Base-by-base conservation (phyloP, 2,113 vertebrate genomes). In the Lipophrys pholis region DNA sequence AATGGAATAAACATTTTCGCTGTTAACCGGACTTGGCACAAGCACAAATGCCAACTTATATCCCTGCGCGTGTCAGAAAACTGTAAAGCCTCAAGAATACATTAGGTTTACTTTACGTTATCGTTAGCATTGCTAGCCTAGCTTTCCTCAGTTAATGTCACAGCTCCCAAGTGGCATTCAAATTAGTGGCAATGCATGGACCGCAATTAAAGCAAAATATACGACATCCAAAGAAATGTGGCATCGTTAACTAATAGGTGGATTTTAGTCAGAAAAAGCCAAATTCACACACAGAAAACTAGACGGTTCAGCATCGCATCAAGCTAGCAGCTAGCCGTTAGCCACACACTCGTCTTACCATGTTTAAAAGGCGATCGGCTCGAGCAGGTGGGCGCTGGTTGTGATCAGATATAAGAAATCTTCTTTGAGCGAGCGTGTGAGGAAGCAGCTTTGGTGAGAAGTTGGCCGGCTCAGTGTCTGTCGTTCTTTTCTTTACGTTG, bases 401-500 rank as follows among this genome's bases (percentile, higher is more conserved):
- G 43, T 7, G 40, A 50, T 74, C 73, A 62, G 61, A 55, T 74
- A 39, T 15, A 65, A 66, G 7, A 36, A 55, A 15, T 8, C 8
- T 49, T 79, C 79, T 72, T 14, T n/a, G 46, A 46, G 21, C 38
- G 10, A 60, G 36, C 54, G 6, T 55, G 11, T 6, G 21, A 50
- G 53, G 49, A 74, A 59, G 14, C 69, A 43, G 73, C 3, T 69
- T 55, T 17, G 6, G 9, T 8, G 36, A 54, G 73, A 84, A 85
- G 83, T 84, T 69, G 52, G 36, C 54, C 69, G 11, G 56, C 64
- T 74, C 78, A 69, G 52, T 59, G 56, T 10, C 41, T 55, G n/a
- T 78, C 63, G 50, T 21, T 79, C 76, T 83, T 89, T 89, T 91
- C 82, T 87, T 90, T 88, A 84, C 82, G 85, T 91, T 92, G 91